Evolutionary conservation across 2,888 invertebrate species (phyloP), one percentile per base, ranked within the genome.

Genomic region (Euzetes globulus): DNA sequence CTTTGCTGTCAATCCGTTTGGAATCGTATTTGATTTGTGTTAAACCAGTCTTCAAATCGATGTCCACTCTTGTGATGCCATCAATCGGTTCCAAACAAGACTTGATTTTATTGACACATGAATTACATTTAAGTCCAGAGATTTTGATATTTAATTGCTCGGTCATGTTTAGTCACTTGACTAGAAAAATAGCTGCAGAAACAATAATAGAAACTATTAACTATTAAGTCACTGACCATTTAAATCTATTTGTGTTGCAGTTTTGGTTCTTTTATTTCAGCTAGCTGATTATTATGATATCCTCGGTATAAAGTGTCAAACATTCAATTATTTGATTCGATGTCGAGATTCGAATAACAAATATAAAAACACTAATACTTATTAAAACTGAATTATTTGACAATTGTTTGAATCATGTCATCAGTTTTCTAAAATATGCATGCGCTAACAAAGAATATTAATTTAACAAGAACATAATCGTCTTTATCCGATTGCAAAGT

Each of bases 81-180:
- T 70, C 27, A 7, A 70, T 25, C 13, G 41, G 27, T 45, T 41
- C 70, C 27, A 70, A 25, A 15, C 5, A 25, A 11, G 45, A 13
- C 55, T 71, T 71, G n/a, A 74, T 17, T 33, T 74, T 71, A n/a
- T 71, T 55, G 19, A 71, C 74, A 71, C 74, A 74, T 7, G 47
- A 50, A 25, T 33, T 45, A 55, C 74, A 74, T 22, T 37, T 58
- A 11, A 74, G 19, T 9, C 74, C 74, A 55, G 71, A 27, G 1
- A 74, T 74, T 37, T 37, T 47, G 11, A 74, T 5, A 27, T 60
- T 52, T 13, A 71, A 27, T 68, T 45, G 19, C 11, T 19, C 1
- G 45, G 9, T 47, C 29, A 27, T 71, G n/a, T 52, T 52, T 52
- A 22, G n/a, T 52, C 4, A 19, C 9, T 65, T 33, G 6, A 13